Percentiles rank a stretch among this genome's conserved stretches.
phyloP scores from a whole-genome alignment of 2,888 invertebrate species.

The Harpalus rubripes region DNA sequence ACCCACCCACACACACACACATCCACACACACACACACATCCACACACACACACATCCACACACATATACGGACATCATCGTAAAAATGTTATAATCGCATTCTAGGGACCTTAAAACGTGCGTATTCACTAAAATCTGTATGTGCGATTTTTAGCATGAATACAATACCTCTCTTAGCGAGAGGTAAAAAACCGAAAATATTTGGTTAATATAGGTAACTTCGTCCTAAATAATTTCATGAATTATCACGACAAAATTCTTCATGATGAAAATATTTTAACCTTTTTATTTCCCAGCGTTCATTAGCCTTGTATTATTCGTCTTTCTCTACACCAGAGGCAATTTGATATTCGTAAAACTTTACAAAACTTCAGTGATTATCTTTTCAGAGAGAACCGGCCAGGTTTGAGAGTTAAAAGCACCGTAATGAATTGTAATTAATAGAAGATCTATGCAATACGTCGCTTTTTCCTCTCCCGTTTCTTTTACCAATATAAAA shows the following conservation, averaged over 20 bases:
- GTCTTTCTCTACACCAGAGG: conserved; percentile 4
- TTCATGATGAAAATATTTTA: not conserved
- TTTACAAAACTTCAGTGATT: conserved; percentile 56
- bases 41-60: too few species aligned
- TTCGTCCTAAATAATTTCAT: not conserved
- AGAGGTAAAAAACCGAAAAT: too few species aligned
- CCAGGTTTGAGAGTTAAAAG: conserved; percentile 54
- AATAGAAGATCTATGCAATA: conserved; percentile 51
- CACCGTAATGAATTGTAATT: conserved; percentile 59
- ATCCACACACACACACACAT: too few species aligned
- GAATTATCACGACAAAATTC: not conserved
- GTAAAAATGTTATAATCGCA: too few species aligned
- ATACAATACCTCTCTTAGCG: too few species aligned
- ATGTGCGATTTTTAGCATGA: too few species aligned
- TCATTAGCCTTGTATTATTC: conserved; percentile 6
- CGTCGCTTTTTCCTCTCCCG: not conserved
- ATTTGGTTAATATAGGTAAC: too few species aligned
- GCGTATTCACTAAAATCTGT: too few species aligned
- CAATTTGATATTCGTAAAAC: conserved; percentile 35
- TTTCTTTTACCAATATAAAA: conserved; percentile 46
- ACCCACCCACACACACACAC: too few species aligned
- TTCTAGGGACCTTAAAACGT: too few species aligned
- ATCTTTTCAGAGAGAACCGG: conserved; percentile 28
- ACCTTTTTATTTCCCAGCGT: not conserved
- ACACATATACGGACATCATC: too few species aligned